A percentile compares a stretch with the other conserved stretches of the same genome.
These are phyloP conservation scores for Drosophila watanabei DNA, from an alignment of 1,140 invertebrate species.

Conservation along the genomic window DNA sequence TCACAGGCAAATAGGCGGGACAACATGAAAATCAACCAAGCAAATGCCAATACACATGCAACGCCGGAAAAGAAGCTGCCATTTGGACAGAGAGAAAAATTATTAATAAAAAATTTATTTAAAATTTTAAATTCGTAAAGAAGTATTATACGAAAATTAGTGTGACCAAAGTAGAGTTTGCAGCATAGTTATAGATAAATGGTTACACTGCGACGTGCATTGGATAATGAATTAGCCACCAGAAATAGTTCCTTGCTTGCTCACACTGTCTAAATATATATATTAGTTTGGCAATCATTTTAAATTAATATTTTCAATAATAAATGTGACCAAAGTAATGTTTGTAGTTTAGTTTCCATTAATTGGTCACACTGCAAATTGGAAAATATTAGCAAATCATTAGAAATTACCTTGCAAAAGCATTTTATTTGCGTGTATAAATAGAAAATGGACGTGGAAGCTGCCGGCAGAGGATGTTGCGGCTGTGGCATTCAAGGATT, in stretches of 20 bases:
- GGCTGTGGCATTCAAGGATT: slow-evolving; percentile 78
- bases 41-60: slow-evolving; percentile 83
- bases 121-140: background rate
- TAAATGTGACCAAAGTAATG: too few species aligned
- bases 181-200: background rate
- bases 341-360: background rate
- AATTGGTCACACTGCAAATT: background rate
- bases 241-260: background rate
- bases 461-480: slow-evolving; percentile 33
- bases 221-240: too few species aligned
- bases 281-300: background rate
- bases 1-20: slow-evolving; percentile 80
- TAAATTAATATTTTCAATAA: background rate
- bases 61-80: slow-evolving; percentile 32
- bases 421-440: slow-evolving; percentile 34
- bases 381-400: background rate
- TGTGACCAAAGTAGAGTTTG: background rate
- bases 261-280: background rate
- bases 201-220: too few species aligned
- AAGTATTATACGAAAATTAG: background rate
- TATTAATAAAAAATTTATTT: background rate
- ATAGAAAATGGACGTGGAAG: slow-evolving; percentile 37
- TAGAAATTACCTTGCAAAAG: background rate
- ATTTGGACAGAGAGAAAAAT: slow-evolving; percentile 7
- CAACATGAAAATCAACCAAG: slow-evolving; percentile 82